Percentiles rank a stretch among this genome's conserved stretches.
phyloP scores from a whole-genome alignment of 2,888 invertebrate species.

The Apamea epomidion region DNA sequence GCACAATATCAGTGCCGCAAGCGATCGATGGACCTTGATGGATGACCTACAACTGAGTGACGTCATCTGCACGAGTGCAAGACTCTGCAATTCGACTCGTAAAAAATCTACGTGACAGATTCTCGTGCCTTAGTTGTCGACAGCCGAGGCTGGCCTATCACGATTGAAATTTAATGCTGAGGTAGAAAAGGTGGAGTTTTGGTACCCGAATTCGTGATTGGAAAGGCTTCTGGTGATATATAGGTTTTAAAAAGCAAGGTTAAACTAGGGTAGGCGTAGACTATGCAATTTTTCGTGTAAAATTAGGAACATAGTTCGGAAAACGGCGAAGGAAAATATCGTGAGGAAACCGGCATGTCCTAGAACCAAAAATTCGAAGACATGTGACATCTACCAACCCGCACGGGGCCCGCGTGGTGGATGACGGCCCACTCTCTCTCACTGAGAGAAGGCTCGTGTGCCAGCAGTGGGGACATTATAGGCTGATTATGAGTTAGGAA shows the following conservation, averaged over 20 bases:
- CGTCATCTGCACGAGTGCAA: slow-evolving; percentile 40
- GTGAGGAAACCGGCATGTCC: too few species aligned
- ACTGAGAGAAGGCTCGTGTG: too few species aligned
- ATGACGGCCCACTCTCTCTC: too few species aligned
- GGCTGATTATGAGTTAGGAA: neutral
- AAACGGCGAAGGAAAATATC: too few species aligned
- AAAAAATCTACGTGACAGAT: slow-evolving; percentile 40
- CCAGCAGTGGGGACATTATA: too few species aligned
- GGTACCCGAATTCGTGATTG: slow-evolving; percentile 34
- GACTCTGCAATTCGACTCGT: slow-evolving; percentile 7
- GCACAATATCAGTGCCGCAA: slow-evolving; percentile 14
- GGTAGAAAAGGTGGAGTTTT: slow-evolving; percentile 11
- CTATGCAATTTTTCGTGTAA: neutral
- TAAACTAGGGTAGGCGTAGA: neutral
- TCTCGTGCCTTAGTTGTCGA: slow-evolving; percentile 23
- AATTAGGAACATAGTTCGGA: neutral
- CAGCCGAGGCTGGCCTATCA: slow-evolving; percentile 34
- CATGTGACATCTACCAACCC: too few species aligned
- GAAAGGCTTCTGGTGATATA: slow-evolving; percentile 17
- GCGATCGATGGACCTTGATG: slow-evolving; percentile 56
- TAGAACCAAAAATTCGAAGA: too few species aligned
- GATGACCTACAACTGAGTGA: slow-evolving; percentile 49
- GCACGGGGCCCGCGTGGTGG: too few species aligned
- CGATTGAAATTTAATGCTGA: slow-evolving; percentile 17
- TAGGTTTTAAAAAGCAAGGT: slow-evolving; percentile 27